Base-by-base conservation (phyloP, 1,140 invertebrate genomes). In the Frieseomelitta varia region DNA sequence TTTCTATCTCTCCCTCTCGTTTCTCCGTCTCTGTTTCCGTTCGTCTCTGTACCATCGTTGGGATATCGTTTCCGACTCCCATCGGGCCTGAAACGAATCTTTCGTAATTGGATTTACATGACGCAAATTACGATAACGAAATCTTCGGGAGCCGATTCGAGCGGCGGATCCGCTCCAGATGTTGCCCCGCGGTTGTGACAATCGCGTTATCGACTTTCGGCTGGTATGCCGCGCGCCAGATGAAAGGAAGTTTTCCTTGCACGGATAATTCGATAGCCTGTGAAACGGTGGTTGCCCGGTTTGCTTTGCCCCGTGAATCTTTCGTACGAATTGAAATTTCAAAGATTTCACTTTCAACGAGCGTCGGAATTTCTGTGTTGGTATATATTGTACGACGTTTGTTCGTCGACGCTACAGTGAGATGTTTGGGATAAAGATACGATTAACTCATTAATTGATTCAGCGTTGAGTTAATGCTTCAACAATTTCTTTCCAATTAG, bases 81-180 rank as follows among this genome's bases (percentile, higher is more conserved):
- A 85, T 77, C 79, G 86, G 55, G 51, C 83, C 56, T 73, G 86
- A 85, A 84, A 88, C 87, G 88, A 89, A 89, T 88, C 88, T 89
- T 85, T 83, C 84, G 87, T 86, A 89, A 89, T 89, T 89, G 88
- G 85, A 89, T 90, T 90, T 89, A 89, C 85, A 89, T 90, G 84
- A 89, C 88, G 78, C 76, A 84, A 88, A 86, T 89, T 89, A 89
- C 87, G 87, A 89, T 89, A 89, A 89, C 88, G 87, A 86, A 83
- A 89, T 89, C 80, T 81, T 63, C 56, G 73, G 81, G 69, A 89
- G 80, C 77, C 87, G 87, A 82, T 83, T 85, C 71, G 56, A 34
- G 39, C 82, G 55, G 4, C 63, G 67, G 30, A 84, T 73, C 69
- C 61, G 78, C n/a, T 79, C 51, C 78, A 85, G 83, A 85, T 80